Percentiles rank a stretch among this genome's conserved stretches.
phyloP scores from a whole-genome alignment of 2,797 vertebrate genomes.

The Meriones psammophilus region DNA sequence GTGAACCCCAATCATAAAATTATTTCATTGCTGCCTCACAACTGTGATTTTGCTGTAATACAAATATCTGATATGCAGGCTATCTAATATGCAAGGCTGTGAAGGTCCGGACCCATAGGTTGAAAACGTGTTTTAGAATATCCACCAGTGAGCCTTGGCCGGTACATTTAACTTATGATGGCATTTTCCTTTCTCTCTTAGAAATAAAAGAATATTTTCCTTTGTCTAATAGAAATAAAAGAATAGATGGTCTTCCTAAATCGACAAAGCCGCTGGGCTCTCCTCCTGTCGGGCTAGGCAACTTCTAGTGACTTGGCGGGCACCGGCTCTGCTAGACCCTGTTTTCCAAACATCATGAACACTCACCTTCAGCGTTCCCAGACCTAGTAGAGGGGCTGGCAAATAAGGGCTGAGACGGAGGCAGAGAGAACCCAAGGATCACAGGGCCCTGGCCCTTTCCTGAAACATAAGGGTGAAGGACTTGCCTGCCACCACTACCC shows the following conservation, averaged over 20 bases:
- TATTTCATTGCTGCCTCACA: background rate
- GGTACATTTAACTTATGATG: background rate
- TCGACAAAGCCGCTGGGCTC: slow-evolving; percentile 11
- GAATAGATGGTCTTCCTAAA: background rate
- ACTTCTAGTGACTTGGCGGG: background rate
- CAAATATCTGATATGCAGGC: background rate
- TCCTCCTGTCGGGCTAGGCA: background rate
- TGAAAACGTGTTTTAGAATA: background rate
- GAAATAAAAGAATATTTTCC: background rate
- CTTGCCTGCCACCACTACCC: background rate
- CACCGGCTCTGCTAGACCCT: background rate
- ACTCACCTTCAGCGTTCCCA: background rate
- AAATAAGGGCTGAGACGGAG: no score
- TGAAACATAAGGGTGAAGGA: background rate
- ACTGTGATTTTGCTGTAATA: background rate
- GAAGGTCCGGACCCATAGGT: background rate
- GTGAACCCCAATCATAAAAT: background rate
- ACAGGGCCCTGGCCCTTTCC: background rate
- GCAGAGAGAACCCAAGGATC: background rate
- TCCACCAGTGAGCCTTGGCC: background rate
- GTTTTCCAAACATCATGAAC: background rate
- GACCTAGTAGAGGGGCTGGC: background rate
- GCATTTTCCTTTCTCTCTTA: background rate
- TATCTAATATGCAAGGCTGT: background rate
- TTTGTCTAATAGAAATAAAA: background rate